Percentiles rank a stretch among this genome's conserved stretches.
phyloP scores from a whole-genome alignment of 37 sponge, comb jelly and placozoan species.

The Amphimedon queenslandica region DNA sequence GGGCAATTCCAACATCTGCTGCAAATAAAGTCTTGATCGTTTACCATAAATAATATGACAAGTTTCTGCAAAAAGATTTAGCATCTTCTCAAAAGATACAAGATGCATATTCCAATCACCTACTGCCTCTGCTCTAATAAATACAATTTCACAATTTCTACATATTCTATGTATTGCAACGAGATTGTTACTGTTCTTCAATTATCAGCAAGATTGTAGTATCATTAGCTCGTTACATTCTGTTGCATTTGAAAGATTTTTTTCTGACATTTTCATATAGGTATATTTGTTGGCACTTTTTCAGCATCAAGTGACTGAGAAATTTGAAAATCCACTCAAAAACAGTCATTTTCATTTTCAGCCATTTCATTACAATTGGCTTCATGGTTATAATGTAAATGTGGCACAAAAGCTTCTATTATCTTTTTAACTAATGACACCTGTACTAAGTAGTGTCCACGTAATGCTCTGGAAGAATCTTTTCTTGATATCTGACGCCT shows the following conservation, averaged over 20 bases:
- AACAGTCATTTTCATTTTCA: no score
- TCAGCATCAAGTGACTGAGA: no score
- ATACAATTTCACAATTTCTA: conserved; percentile 26
- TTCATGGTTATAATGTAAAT: no score
- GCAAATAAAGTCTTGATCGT: conserved; percentile 28
- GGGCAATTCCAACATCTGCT: conserved; percentile 24
- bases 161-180: conserved; percentile 34
- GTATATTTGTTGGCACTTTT: no score
- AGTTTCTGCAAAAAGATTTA: conserved; percentile 33
- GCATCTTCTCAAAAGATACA: conserved; percentile 23
- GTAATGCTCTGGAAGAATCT: conserved; percentile 26
- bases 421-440: no score
- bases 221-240: conserved; percentile 26
- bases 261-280: neutral
- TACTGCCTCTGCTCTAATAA: conserved; percentile 43
- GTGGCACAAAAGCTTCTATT: no score
- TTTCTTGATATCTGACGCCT: no score
- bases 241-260: neutral
- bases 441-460: conserved; percentile 36
- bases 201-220: conserved; percentile 16
- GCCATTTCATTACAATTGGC: no score
- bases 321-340: no score
- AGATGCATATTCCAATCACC: conserved; percentile 21
- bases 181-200: conserved; percentile 26
- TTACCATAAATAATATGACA: conserved; percentile 38